Evolutionary conservation across 2,888 invertebrate genomes (phyloP), one percentile per base, ranked within the genome.

Genomic region (Latrodectus hesperus): DNA sequence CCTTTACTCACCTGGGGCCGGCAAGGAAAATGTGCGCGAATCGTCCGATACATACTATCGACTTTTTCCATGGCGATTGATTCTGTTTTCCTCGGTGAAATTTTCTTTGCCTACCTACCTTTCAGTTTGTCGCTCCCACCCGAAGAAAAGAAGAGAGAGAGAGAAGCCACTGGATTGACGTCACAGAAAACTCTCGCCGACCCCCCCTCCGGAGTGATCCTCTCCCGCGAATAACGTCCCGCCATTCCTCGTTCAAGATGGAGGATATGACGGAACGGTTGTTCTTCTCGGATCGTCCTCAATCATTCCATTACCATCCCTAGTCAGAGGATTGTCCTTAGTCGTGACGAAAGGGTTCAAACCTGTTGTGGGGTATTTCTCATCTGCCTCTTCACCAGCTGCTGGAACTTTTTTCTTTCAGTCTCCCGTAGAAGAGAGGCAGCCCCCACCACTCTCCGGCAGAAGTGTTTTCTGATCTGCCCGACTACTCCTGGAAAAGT

Each of bases 91-190:
- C 12, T 10, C 60, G 4, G 38, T 38, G 60, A 60, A 60, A 16
- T 60, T 60, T 60, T 60, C 60, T 60, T 60, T 60, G 60, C 60
- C 60, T 60, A 16, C 12, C 60, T n/a, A 10, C n/a, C 60, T 60
- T n/a, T 60, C 60, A 16, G n/a, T 60, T 12, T 60, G 60, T 60
- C 60, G 60, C 12, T 60, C 60, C n/a, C 60, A 16, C n/a, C 11
- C 12, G 60, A 60, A 60, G 60, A 60, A 60, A 60, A 60, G 60
- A 38, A 38, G n/a, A 60, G n/a, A 10, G n/a, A 10, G n/a, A 60
- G 60, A 60, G 60, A 60, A 60, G 60, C 60, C 60, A 60, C 60
- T 12, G 60, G 60, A 60, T 60, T 60, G 60, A 60, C 60, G 60
- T 60, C 60, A 60, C 60, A n/a, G 60, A 60, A n/a, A 12, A 60